phyloP scores from a whole-genome alignment of 2,797 vertebrate species.

The Sibirionetta formosa region DNA sequence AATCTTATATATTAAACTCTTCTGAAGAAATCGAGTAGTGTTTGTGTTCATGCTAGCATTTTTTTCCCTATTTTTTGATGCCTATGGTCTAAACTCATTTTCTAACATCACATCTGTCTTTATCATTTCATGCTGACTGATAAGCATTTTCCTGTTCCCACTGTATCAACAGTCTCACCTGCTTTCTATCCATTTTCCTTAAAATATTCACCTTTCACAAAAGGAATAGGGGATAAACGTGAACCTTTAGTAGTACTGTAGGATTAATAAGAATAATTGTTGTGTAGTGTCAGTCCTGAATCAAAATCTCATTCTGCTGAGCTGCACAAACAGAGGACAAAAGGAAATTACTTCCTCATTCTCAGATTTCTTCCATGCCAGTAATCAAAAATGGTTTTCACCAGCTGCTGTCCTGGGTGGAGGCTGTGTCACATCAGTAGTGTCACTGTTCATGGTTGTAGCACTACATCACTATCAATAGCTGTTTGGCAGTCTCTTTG shows the following conservation, averaged over 20 bases:
- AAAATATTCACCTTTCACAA: neutral
- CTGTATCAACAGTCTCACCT: neutral
- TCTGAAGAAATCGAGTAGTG: neutral
- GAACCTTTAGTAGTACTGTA: neutral
- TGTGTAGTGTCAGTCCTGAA: neutral
- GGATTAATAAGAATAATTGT: neutral
- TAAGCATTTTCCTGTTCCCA: neutral
- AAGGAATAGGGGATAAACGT: fast-evolving
- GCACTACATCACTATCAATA: neutral
- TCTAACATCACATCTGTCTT: neutral
- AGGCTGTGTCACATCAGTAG: fast-evolving
- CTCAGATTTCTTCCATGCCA: neutral
- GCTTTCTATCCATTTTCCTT: neutral
- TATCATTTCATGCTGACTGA: neutral
- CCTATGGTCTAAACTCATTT: neutral
- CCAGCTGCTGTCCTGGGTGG: neutral
- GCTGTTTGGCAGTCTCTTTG: neutral
- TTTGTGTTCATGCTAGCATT: neutral
- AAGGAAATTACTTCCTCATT: neutral
- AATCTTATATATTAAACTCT: neutral
- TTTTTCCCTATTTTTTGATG: neutral
- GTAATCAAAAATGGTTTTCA: neutral
- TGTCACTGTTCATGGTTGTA: fast-evolving
- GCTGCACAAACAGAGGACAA: neutral
- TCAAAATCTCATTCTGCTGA: neutral